phyloP scores from a whole-genome alignment of 2,888 invertebrate species.

The Ditylenchus weischeri region DNA sequence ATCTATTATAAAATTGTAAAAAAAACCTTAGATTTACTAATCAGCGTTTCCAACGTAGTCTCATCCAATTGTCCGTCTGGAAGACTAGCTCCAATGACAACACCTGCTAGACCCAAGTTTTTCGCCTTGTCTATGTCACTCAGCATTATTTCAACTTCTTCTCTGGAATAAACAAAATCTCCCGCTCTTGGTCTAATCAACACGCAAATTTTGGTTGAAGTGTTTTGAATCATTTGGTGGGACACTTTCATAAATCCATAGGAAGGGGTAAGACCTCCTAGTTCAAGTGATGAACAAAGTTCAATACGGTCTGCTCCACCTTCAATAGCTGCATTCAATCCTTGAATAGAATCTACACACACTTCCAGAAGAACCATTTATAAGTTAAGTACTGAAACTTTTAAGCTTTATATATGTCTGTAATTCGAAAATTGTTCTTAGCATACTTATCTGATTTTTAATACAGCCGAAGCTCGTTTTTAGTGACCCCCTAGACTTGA shows the following conservation, averaged over 20 bases:
- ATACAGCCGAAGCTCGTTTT: too few species aligned
- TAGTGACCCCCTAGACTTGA: too few species aligned
- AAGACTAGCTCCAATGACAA: constrained; percentile 25
- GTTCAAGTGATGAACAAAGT: constrained; percentile 22
- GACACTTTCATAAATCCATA: constrained; percentile 19
- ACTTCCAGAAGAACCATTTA: constrained; percentile 18
- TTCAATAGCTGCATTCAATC: constrained; percentile 14
- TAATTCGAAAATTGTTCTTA: too few species aligned
- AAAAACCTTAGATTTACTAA: constrained; percentile 14
- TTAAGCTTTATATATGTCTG: too few species aligned
- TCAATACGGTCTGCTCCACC: constrained; percentile 27
- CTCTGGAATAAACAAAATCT: constrained; percentile 19
- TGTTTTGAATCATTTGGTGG: neutral
- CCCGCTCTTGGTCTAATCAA: constrained; percentile 21
- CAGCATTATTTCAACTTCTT: constrained; percentile 18
- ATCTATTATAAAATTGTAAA: neutral
- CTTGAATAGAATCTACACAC: constrained; percentile 16
- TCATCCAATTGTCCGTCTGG: constrained; percentile 14
- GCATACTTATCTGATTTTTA: too few species aligned
- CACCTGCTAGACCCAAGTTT: constrained; percentile 15
- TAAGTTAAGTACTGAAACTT: too few species aligned
- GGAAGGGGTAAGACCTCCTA: constrained; percentile 23
- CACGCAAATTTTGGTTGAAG: constrained; percentile 11
- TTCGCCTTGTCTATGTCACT: constrained; percentile 15
- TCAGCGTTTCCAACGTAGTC: constrained; percentile 2